Conservation (phyloP, 2,113 vertebrate species). For the Sula dactylatra region DNA sequence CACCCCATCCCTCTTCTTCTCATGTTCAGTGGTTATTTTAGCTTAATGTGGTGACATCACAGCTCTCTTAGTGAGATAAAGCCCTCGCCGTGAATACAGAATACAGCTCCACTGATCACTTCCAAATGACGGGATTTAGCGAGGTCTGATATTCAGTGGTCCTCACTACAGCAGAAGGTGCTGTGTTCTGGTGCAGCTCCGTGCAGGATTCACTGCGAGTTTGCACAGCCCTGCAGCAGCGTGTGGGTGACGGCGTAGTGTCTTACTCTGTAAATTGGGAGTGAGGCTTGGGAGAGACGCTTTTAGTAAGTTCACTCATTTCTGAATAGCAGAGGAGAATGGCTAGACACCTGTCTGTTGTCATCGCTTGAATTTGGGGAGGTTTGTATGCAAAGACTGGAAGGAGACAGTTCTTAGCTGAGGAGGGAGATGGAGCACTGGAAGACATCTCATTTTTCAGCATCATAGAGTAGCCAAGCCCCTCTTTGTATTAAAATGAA, state of each 20-base stretch:
- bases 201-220: rapidly evolving
- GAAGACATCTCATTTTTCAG: conserved; percentile 1
- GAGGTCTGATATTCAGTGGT: not conserved
- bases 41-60: conserved; percentile 81
- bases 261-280: rapidly evolving
- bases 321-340: not conserved
- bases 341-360: not conserved
- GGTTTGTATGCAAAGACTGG: not conserved
- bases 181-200: not conserved
- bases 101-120: not conserved
- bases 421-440: not conserved
- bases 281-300: not conserved
- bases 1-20: conserved; percentile 34
- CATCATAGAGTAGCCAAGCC: not conserved
- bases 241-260: rapidly evolving
- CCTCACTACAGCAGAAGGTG: not conserved
- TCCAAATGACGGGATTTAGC: not conserved
- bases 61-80: conserved; percentile 66
- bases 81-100: conserved; percentile 18
- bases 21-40: conserved; percentile 77
- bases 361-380: not conserved
- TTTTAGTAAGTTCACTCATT: not conserved
- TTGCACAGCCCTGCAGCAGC: not conserved
- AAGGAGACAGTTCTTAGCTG: not conserved
- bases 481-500: not conserved